Evolutionary conservation across 2,888 invertebrate genomes (phyloP).

Genomic region (Eilema sororculum): DNA sequence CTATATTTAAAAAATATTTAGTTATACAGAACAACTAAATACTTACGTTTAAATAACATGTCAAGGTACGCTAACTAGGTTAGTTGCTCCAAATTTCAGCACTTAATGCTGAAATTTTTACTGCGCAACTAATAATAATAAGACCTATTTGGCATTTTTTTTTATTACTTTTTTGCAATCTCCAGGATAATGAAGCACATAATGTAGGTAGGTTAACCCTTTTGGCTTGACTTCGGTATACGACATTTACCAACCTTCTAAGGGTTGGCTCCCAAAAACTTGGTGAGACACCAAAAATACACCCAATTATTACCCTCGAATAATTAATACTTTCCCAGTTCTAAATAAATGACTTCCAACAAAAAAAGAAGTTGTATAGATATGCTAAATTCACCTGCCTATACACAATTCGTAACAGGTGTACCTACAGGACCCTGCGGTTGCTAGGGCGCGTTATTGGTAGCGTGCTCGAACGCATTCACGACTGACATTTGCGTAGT

Average conservation of each 20-base stretch:
- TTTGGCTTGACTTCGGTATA: too few species aligned
- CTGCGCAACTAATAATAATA: too few species aligned
- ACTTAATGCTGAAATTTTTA: too few species aligned
- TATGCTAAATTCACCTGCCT: slow-evolving; percentile 1
- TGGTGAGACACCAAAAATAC: too few species aligned
- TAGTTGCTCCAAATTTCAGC: neutral
- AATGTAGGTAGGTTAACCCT: too few species aligned
- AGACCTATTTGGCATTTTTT: too few species aligned
- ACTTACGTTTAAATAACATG: neutral
- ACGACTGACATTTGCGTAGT: slow-evolving; percentile 11
- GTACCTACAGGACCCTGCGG: neutral
- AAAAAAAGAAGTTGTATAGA: neutral
- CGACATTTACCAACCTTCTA: too few species aligned
- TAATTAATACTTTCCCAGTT: neutral
- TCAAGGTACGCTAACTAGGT: neutral
- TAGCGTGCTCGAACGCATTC: slow-evolving; percentile 11
- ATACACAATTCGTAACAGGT: neutral
- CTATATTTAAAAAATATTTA: neutral
- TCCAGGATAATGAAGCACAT: too few species aligned
- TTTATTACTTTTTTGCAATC: too few species aligned
- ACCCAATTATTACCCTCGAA: neutral
- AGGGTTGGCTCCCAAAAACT: too few species aligned
- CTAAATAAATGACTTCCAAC: neutral
- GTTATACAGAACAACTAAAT: neutral
- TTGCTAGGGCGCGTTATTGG: neutral